Evolutionary conservation across 1,140 invertebrate species (phyloP).

Genomic region (Calosoma granatense): DNA sequence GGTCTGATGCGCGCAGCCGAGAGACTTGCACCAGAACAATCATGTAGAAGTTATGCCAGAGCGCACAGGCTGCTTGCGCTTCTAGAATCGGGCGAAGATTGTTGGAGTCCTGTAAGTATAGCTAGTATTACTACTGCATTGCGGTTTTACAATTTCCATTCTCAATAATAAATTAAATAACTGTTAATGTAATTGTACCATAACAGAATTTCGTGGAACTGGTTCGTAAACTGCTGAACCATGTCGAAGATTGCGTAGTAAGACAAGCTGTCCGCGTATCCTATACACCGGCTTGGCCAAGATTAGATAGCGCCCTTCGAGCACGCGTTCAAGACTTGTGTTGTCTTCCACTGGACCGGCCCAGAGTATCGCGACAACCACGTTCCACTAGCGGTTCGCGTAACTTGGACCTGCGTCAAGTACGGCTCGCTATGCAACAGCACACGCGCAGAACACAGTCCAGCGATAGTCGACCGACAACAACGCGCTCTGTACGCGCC

Average conservation of each 20-base stretch:
- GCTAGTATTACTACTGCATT: conserved; percentile 28
- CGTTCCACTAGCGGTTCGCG: conserved; percentile 27
- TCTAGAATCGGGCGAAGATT: conserved; percentile 16
- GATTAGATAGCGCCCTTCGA: conserved; percentile 49
- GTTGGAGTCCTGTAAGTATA: conserved; percentile 24
- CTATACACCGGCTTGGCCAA: conserved; percentile 49
- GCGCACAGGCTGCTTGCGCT: conserved; percentile 30
- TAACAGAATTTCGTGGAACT: conserved; percentile 18
- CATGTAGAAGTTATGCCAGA: conserved; percentile 53
- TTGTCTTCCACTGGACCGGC: conserved; percentile 36
- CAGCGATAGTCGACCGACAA: conserved; percentile 29
- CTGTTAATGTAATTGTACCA: too few species aligned
- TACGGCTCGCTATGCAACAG: conserved; percentile 47
- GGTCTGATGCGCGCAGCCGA: conserved; percentile 52
- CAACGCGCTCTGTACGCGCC: conserved; percentile 38
- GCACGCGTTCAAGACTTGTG: conserved; percentile 48
- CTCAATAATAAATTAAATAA: conserved; percentile 29
- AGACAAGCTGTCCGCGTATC: conserved; percentile 49
- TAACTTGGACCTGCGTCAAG: conserved; percentile 43
- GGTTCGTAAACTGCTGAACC: conserved; percentile 32
- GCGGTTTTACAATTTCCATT: conserved; percentile 23
- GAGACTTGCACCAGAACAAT: conserved; percentile 54
- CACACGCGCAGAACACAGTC: conserved; percentile 25
- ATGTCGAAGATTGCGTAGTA: conserved; percentile 51
- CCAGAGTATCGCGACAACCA: conserved; percentile 25